Percentiles rank a stretch among this genome's conserved stretches.
Conservation (phyloP, 2,797 vertebrate species). For the Aratinga solstitialis region DNA sequence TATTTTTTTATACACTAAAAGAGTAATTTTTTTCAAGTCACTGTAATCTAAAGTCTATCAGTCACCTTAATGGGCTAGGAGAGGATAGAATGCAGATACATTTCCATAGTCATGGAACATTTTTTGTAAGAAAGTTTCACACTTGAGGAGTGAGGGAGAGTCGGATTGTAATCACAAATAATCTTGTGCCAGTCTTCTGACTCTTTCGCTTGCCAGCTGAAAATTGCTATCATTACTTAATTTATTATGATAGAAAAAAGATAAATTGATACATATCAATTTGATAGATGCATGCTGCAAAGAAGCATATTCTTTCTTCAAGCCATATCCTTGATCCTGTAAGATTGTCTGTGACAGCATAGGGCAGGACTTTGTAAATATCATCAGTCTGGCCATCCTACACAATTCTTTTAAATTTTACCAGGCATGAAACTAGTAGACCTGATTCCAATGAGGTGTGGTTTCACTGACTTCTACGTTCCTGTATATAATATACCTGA, state of each 20-base stretch:
- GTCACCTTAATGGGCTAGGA: slow-evolving; percentile 24
- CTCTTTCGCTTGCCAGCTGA: background rate
- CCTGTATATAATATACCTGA: background rate
- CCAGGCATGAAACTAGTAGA: background rate
- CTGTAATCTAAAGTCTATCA: slow-evolving; percentile 10
- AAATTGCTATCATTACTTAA: background rate
- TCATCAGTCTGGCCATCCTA: background rate
- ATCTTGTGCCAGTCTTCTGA: background rate
- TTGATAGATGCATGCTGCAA: background rate
- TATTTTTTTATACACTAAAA: background rate
- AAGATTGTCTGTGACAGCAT: background rate
- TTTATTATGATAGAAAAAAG: background rate
- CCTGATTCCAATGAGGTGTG: background rate
- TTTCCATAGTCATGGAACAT: background rate
- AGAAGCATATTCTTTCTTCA: background rate
- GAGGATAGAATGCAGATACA: slow-evolving; percentile 7
- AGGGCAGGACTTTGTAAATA: background rate
- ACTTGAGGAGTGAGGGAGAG: background rate
- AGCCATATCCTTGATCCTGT: background rate
- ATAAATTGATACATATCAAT: background rate
- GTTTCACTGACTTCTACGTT: background rate
- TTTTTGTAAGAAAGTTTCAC: slow-evolving; percentile 14
- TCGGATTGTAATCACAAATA: background rate
- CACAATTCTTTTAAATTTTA: background rate
- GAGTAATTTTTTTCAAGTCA: slow-evolving; percentile 46